These are phyloP conservation scores for Ploceus nigricollis DNA, from an alignment of 2,113 vertebrate species.

Conservation along the genomic window DNA sequence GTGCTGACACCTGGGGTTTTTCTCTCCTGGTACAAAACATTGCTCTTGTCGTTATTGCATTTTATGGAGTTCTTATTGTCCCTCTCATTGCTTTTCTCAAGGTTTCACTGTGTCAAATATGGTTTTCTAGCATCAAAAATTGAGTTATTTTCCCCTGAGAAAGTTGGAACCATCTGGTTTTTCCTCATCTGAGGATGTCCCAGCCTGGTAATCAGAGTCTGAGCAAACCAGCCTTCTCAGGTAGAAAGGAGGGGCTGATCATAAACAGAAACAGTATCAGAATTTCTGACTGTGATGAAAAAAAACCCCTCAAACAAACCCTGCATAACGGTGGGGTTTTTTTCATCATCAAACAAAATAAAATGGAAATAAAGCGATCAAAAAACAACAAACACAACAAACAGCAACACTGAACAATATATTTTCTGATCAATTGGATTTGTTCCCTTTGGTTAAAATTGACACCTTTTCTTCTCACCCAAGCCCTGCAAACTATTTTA, in stretches of 20 bases:
- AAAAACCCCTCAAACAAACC: background rate
- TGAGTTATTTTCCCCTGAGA: background rate
- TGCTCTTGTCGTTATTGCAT: background rate
- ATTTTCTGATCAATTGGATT: background rate
- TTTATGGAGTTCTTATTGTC: background rate
- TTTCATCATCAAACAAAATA: background rate
- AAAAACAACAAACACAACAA: background rate
- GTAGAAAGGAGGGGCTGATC: background rate
- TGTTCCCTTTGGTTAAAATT: background rate
- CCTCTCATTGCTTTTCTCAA: background rate
- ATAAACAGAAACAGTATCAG: background rate
- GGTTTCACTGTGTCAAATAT: background rate
- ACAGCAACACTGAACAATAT: background rate
- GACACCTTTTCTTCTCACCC: background rate
- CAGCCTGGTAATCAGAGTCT: background rate
- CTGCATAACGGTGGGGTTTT: accelerated
- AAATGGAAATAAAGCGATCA: slow-evolving; percentile 14
- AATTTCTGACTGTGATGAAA: background rate
- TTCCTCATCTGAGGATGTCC: background rate
- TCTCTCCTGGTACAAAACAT: background rate
- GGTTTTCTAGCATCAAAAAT: background rate
- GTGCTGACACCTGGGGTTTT: background rate
- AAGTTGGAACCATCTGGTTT: background rate
- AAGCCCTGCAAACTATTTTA: background rate
- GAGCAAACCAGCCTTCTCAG: background rate